These are phyloP conservation scores for Drosophila mettleri DNA, from an alignment of 2,888 invertebrate genomes.

Conservation along the genomic window DNA sequence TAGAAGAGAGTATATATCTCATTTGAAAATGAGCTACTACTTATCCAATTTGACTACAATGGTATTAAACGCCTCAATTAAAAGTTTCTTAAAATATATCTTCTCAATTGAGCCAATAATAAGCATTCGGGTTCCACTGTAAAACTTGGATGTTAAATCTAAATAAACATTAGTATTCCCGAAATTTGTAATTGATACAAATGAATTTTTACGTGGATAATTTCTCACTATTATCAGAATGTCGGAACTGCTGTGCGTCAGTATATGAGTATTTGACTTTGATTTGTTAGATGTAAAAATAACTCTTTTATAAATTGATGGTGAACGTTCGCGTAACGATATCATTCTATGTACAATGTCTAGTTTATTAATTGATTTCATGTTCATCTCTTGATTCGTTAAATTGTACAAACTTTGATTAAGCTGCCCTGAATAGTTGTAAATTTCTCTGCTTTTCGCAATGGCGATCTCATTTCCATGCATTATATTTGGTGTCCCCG, in stretches of 20 bases:
- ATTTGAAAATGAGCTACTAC: slow-evolving; percentile 5
- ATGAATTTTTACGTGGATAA: slow-evolving; percentile 92
- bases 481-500: slow-evolving; percentile 94
- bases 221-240: slow-evolving; percentile 91
- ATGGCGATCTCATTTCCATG: slow-evolving; percentile 96
- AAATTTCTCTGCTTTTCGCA: slow-evolving; percentile 87
- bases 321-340: slow-evolving; percentile 87
- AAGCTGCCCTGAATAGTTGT: slow-evolving; percentile 87
- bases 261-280: slow-evolving; percentile 88
- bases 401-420: slow-evolving; percentile 89
- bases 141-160: slow-evolving; percentile 91
- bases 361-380: slow-evolving; percentile 89
- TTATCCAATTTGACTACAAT: slow-evolving; percentile 88
- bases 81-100: slow-evolving; percentile 85
- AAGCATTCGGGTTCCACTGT: slow-evolving; percentile 87
- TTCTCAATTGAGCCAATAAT: slow-evolving; percentile 60
- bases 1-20: background rate
- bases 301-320: slow-evolving; percentile 90
- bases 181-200: slow-evolving; percentile 91
- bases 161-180: slow-evolving; percentile 87
- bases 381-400: slow-evolving; percentile 85
- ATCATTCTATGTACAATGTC: slow-evolving; percentile 87
- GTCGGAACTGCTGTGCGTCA: slow-evolving; percentile 87
- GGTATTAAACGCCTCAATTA: slow-evolving; percentile 87
- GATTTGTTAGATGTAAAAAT: slow-evolving; percentile 88